Conservation (phyloP, 2,797 vertebrate genomes). For the Garrulus glandarius region DNA sequence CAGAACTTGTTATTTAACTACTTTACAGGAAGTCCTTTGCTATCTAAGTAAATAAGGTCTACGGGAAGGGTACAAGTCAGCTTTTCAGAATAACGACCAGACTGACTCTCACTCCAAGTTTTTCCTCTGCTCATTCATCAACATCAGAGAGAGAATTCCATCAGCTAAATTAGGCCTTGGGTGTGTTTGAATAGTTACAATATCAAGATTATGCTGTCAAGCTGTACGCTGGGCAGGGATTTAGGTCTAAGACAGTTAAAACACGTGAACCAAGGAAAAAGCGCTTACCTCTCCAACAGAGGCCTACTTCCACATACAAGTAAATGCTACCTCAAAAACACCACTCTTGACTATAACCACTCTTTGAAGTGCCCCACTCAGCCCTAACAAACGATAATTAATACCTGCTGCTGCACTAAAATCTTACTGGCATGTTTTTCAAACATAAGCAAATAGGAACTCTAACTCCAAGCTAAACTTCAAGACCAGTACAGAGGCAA, state of each 20-base stretch:
- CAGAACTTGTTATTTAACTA: constrained; percentile 33
- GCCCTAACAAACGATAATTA: background rate
- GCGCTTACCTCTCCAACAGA: background rate
- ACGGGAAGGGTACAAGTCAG: background rate
- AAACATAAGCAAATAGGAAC: background rate
- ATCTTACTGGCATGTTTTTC: background rate
- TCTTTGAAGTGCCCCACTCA: background rate
- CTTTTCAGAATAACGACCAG: background rate
- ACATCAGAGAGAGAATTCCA: constrained; percentile 3
- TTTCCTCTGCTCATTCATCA: constrained; percentile 18
- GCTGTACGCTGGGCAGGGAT: background rate
- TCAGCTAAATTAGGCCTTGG: background rate
- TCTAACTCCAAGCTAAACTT: background rate
- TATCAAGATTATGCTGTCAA: background rate
- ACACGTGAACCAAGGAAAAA: background rate
- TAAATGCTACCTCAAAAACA: background rate
- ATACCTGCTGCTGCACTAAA: background rate
- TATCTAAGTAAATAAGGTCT: constrained; percentile 21
- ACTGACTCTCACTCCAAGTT: background rate
- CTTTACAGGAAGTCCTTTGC: constrained; percentile 37
- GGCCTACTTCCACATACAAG: background rate
- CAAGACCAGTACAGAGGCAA: background rate
- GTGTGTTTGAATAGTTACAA: background rate
- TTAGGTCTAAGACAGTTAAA: background rate
- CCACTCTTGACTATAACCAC: background rate